A percentile compares a stretch with the other conserved stretches of the same genome.
Conservation (phyloP, 2,113 vertebrate species). For the Dipodomys stephensi region DNA sequence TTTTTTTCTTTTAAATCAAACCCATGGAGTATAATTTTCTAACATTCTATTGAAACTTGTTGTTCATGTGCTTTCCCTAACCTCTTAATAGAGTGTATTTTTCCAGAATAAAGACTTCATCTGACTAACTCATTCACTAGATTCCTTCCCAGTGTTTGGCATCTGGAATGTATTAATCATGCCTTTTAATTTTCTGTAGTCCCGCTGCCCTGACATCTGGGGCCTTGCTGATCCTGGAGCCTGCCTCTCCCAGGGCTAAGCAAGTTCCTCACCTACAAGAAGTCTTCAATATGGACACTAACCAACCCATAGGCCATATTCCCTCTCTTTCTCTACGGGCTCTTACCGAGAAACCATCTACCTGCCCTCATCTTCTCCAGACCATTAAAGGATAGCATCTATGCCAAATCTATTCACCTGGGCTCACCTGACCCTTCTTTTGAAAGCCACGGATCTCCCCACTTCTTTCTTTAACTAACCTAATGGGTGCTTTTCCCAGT, state of each 20-base stretch:
- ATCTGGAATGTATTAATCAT: background rate
- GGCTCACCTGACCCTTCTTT: background rate
- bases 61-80: background rate
- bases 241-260: background rate
- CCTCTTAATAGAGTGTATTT: background rate
- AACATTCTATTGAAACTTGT: background rate
- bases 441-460: background rate
- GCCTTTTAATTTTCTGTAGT: background rate
- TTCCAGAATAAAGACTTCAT: background rate
- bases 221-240: background rate
- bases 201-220: slow-evolving; percentile 10
- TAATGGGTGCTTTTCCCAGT: background rate
- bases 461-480: background rate
- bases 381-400: background rate
- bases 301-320: background rate
- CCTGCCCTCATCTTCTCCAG: background rate
- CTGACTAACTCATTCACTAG: background rate
- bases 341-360: background rate
- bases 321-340: background rate
- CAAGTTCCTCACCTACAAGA: background rate
- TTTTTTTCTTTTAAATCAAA: background rate
- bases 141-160: background rate
- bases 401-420: background rate
- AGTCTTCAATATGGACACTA: background rate
- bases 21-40: background rate